These are phyloP conservation scores for Labeo catla DNA, from an alignment of 2,113 vertebrate species.

Conservation along the genomic window DNA sequence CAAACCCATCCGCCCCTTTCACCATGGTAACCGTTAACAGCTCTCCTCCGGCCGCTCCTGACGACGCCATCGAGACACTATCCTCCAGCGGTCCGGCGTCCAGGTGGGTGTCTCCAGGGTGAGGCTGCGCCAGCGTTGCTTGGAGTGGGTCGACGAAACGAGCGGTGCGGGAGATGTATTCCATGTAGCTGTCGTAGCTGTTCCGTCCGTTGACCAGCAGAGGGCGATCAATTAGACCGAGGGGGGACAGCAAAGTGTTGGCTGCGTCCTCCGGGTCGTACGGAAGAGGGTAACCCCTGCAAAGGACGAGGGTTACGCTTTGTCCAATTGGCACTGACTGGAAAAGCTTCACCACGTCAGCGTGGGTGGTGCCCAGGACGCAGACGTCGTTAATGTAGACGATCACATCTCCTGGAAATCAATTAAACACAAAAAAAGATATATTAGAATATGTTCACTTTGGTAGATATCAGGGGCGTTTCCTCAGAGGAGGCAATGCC, in stretches of 20 bases:
- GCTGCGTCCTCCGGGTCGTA: slow-evolving; percentile 94
- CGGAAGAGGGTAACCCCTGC: slow-evolving; percentile 95
- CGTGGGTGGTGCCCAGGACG: slow-evolving; percentile 97
- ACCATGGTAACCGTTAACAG: slow-evolving; percentile 96
- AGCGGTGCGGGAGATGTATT: slow-evolving; percentile 94
- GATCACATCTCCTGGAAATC: slow-evolving; percentile 92
- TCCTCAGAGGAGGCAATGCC: no score
- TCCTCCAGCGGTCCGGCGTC: slow-evolving; percentile 88
- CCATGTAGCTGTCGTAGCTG: slow-evolving; percentile 97
- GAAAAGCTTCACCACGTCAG: slow-evolving; percentile 98
- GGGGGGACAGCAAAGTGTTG: slow-evolving; percentile 86
- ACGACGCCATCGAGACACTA: slow-evolving; percentile 96
- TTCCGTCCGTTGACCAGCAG: slow-evolving; percentile 92
- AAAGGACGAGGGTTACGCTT: slow-evolving; percentile 94
- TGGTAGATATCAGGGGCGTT: neutral
- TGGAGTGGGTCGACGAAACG: slow-evolving; percentile 86
- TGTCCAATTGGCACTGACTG: slow-evolving; percentile 98
- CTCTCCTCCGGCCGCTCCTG: slow-evolving; percentile 92
- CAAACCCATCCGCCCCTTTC: slow-evolving; percentile 96
- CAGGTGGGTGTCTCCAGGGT: slow-evolving; percentile 90
- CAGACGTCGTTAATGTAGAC: slow-evolving; percentile 99
- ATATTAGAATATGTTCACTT: neutral
- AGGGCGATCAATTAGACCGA: slow-evolving; percentile 93
- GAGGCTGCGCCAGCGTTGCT: slow-evolving; percentile 75
- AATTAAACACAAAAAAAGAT: neutral